A percentile compares a stretch with the other conserved stretches of the same genome.
Evolutionary conservation across 2,113 vertebrate genomes (phyloP).

Genomic region (Brachypteracias leptosomus): DNA sequence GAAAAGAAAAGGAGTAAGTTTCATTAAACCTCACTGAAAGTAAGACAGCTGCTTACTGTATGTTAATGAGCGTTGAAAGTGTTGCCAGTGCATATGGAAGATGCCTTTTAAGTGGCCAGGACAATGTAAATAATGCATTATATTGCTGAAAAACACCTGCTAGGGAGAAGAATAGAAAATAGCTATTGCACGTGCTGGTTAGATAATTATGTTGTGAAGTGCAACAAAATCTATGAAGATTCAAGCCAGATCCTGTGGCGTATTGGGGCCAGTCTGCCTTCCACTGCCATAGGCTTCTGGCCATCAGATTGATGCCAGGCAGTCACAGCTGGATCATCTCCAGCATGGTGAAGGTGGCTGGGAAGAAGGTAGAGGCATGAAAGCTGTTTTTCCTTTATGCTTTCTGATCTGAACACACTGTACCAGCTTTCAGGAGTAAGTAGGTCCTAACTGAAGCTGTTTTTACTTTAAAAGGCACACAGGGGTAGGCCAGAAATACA

Average conservation of each 20-base stretch:
- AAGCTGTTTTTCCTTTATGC: background rate
- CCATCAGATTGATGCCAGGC: fast-evolving
- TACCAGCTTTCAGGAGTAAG: background rate
- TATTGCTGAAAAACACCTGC: slow-evolving; percentile 17
- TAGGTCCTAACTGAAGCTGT: background rate
- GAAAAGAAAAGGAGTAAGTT: background rate
- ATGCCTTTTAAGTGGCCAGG: slow-evolving; percentile 5
- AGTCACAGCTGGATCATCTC: background rate
- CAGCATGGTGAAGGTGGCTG: background rate
- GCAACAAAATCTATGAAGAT: background rate
- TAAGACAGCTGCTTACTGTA: background rate
- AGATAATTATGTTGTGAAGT: background rate
- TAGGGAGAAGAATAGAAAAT: background rate
- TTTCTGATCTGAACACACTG: background rate
- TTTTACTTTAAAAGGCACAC: background rate
- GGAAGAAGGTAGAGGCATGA: background rate
- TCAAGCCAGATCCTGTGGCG: background rate
- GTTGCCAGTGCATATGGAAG: slow-evolving; percentile 17
- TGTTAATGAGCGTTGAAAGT: background rate
- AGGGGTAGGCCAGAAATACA: background rate
- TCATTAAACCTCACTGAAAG: background rate
- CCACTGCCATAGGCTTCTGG: background rate
- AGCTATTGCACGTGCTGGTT: background rate
- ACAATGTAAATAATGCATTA: slow-evolving; percentile 30
- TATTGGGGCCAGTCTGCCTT: background rate